Evolutionary conservation across 2,113 vertebrate species (phyloP).

Genomic region (Odocoileus hemionus): DNA sequence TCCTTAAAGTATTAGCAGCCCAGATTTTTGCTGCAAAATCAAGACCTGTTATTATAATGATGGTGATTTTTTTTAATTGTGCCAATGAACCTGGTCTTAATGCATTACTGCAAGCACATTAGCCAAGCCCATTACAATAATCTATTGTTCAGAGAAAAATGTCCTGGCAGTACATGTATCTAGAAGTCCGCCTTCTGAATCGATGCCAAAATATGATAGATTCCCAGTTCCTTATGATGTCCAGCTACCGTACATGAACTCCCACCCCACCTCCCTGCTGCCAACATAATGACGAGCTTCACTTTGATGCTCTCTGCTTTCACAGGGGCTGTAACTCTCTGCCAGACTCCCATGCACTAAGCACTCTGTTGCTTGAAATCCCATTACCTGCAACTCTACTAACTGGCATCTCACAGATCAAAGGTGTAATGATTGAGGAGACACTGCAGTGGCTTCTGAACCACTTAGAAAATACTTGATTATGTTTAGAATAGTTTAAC

Average conservation of each 20-base stretch:
- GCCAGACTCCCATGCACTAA: neutral
- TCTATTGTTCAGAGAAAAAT: conserved; percentile 40
- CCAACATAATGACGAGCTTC: neutral
- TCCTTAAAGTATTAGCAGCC: conserved; percentile 31
- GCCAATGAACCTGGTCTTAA: neutral
- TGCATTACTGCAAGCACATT: neutral
- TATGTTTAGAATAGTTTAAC: neutral
- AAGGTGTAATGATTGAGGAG: neutral
- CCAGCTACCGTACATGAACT: neutral
- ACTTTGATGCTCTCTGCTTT: conserved; percentile 41
- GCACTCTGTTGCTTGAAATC: conserved; percentile 4
- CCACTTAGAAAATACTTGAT: neutral
- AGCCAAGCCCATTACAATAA: conserved; percentile 41
- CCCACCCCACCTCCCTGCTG: neutral
- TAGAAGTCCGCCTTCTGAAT: conserved; percentile 19
- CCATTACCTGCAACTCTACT: neutral
- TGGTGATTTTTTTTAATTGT: neutral
- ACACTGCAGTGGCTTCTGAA: neutral
- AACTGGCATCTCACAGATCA: conserved; percentile 2
- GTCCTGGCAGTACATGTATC: conserved; percentile 35
- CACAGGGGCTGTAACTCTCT: neutral
- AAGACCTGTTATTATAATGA: neutral
- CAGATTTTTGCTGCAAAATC: conserved; percentile 36
- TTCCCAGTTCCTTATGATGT: conserved; percentile 16
- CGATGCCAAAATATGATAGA: conserved; percentile 41